phyloP scores from a whole-genome alignment of 2,888 invertebrate genomes.

The Caenorhabditis sp. region DNA sequence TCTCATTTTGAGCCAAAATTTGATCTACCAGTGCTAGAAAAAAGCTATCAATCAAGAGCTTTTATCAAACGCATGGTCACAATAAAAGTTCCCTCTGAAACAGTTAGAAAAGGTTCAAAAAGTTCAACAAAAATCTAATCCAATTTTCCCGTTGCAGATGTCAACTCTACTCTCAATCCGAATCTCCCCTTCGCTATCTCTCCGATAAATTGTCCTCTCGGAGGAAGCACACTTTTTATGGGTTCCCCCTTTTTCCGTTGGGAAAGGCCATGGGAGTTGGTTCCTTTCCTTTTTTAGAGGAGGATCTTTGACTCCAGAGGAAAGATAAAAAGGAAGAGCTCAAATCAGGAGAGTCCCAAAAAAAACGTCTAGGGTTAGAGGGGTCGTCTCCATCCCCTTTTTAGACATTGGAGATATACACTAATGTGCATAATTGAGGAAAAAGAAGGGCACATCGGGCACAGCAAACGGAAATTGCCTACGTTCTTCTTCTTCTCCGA shows the following conservation, averaged over 20 bases:
- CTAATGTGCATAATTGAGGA: constrained; percentile 41
- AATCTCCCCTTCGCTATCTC: neutral
- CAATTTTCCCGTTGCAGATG: too few relatives aligned
- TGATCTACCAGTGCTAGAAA: too few relatives aligned
- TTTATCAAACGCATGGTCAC: too few relatives aligned
- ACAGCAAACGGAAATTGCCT: constrained; percentile 45
- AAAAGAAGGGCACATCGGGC: neutral
- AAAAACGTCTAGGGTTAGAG: neutral
- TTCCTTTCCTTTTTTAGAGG: too few relatives aligned
- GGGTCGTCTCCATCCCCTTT: neutral
- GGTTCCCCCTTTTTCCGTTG: constrained; percentile 8
- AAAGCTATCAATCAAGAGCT: too few relatives aligned
- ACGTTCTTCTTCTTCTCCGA: constrained; percentile 19
- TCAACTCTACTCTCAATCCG: constrained; percentile 6
- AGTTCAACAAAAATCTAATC: too few relatives aligned
- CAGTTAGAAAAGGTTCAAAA: too few relatives aligned
- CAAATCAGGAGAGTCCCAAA: neutral
- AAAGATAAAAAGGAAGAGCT: neutral
- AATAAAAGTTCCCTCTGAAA: too few relatives aligned
- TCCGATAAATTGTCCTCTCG: too few relatives aligned
- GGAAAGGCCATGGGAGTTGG: neutral
- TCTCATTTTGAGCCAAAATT: too few relatives aligned
- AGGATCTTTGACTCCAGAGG: neutral
- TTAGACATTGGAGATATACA: neutral
- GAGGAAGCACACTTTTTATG: constrained; percentile 42